Percentiles rank a stretch among this genome's conserved stretches.
phyloP scores from a whole-genome alignment of 2,797 vertebrate genomes.

The Phrynocephalus vlangalii region DNA sequence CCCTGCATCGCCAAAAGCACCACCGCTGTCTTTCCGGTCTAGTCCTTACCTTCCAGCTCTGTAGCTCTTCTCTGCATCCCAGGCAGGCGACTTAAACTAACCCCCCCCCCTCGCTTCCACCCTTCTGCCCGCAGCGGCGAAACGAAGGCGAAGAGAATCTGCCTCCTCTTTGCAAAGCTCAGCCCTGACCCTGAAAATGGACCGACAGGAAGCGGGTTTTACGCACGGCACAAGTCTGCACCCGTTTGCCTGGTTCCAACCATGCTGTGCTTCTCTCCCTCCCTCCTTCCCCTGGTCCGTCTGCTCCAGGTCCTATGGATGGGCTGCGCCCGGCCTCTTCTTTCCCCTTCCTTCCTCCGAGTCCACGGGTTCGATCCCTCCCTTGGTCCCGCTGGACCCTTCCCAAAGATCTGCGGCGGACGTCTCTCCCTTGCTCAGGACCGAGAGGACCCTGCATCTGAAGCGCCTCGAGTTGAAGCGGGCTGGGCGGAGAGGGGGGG shows the following conservation, averaged over 20 bases:
- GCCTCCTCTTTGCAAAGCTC: not conserved
- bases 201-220: not conserved
- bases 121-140: too few species aligned
- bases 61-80: too few species aligned
- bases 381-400: not conserved
- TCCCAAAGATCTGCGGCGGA: not conserved
- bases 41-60: too few species aligned
- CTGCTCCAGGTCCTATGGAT: not conserved
- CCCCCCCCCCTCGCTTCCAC: too few species aligned
- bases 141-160: not conserved
- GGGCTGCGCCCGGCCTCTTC: not conserved
- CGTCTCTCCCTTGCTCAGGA: not conserved
- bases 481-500: not conserved
- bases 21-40: too few species aligned
- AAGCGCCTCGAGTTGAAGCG: not conserved
- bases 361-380: not conserved
- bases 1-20: not conserved
- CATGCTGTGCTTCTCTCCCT: too few species aligned
- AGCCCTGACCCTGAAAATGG: not conserved
- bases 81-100: too few species aligned
- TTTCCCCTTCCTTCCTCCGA: not conserved
- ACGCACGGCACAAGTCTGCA: too few species aligned
- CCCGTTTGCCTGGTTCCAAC: not conserved
- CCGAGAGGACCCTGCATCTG: not conserved
- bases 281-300: too few species aligned